Conservation (phyloP, 1,140 invertebrate genomes). For the Rhynchophorus ferrugineus region DNA sequence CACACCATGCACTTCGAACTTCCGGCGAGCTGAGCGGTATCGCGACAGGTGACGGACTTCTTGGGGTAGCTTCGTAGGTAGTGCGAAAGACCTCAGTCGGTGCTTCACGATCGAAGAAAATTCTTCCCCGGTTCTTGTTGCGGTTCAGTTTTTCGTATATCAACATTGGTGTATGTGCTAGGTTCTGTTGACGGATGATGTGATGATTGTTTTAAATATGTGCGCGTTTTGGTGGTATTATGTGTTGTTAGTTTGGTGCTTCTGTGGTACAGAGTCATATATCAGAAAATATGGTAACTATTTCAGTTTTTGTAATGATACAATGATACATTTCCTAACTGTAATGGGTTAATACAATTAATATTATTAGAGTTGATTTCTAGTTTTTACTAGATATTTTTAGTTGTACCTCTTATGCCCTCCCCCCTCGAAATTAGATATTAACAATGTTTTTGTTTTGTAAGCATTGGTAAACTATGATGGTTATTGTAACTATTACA, state of each 20-base stretch:
- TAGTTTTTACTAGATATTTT: no score
- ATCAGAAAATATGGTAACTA: conserved; percentile 11
- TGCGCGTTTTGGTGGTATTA: conserved; percentile 3
- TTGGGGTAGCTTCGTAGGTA: background rate
- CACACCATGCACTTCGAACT: conserved; percentile 17
- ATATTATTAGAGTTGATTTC: no score
- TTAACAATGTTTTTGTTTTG: no score
- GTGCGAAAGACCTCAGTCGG: conserved; percentile 3
- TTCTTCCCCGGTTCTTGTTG: no score
- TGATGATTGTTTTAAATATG: conserved; percentile 1
- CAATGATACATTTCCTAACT: background rate
- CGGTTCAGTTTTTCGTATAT: no score
- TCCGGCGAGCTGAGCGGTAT: conserved; percentile 5
- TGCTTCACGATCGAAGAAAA: no score
- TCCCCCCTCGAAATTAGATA: no score
- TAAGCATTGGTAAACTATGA: no score
- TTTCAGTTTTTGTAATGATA: background rate
- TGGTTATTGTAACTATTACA: no score
- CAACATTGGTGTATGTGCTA: no score
- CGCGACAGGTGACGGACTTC: conserved; percentile 11
- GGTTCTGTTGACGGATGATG: background rate
- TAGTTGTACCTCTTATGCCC: no score
- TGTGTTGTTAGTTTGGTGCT: conserved; percentile 4
- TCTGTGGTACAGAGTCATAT: background rate
- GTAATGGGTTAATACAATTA: no score